A percentile compares a stretch with the other conserved stretches of the same genome.
phyloP scores from a whole-genome alignment of 2,888 invertebrate genomes.

The Schrankia costaestrigalis region DNA sequence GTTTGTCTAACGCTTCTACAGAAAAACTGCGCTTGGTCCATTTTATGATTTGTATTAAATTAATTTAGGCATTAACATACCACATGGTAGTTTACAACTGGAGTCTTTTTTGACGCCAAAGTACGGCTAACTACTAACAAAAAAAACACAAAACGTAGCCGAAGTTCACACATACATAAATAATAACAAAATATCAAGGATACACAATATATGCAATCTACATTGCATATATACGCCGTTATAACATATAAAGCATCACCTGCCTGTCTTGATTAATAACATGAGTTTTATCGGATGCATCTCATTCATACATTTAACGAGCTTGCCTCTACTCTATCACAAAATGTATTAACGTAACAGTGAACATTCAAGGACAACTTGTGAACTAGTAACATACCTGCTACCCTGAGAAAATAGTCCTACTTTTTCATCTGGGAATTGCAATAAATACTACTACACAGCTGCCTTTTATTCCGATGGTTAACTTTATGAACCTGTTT shows the following conservation, averaged over 20 bases:
- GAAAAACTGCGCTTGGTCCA: too few relatives aligned
- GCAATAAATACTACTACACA: slow-evolving; percentile 25
- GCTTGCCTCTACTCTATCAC: slow-evolving; percentile 36
- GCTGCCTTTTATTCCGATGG: slow-evolving; percentile 11
- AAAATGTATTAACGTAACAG: slow-evolving; percentile 32
- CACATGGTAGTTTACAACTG: too few relatives aligned
- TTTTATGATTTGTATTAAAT: too few relatives aligned
- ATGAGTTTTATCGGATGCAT: slow-evolving; percentile 23
- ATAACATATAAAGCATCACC: slow-evolving; percentile 9
- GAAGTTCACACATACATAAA: too few relatives aligned
- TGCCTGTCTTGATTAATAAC: slow-evolving; percentile 13
- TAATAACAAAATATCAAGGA: too few relatives aligned
- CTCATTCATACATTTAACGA: slow-evolving; percentile 22
- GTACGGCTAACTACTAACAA: too few relatives aligned
- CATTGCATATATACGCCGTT: too few relatives aligned
- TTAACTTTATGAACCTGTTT: slow-evolving; percentile 3
- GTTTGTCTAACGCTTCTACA: too few relatives aligned
- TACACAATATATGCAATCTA: too few relatives aligned
- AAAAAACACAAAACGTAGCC: too few relatives aligned
- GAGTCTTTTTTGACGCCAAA: too few relatives aligned
- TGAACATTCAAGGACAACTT: slow-evolving; percentile 43
- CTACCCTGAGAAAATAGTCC: slow-evolving; percentile 18
- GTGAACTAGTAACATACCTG: slow-evolving; percentile 28
- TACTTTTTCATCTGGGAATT: slow-evolving; percentile 15
- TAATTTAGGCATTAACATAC: too few relatives aligned